Percentiles rank a stretch among this genome's conserved stretches.
Evolutionary conservation across 2,113 vertebrate species (phyloP).

Genomic region (Carassius gibelio): DNA sequence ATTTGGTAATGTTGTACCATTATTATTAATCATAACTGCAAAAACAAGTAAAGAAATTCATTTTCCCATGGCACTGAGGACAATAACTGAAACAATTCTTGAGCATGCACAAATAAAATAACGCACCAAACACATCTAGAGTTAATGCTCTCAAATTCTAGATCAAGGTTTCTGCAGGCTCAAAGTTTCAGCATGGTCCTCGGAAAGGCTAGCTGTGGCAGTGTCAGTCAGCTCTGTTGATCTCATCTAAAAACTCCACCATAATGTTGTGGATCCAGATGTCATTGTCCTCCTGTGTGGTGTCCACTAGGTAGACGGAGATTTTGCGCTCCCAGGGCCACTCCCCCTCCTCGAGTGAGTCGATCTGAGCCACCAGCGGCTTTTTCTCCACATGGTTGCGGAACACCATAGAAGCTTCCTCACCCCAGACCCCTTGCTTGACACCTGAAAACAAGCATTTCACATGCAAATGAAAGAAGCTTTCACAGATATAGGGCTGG

Average conservation of each 20-base stretch:
- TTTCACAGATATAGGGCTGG: not conserved
- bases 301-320: constrained; percentile 89
- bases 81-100: not conserved
- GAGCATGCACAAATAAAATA: not conserved
- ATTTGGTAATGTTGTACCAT: not conserved
- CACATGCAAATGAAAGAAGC: not conserved
- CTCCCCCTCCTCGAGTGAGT: constrained; percentile 75
- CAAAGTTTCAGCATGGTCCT: not conserved
- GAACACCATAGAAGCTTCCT: constrained; percentile 90
- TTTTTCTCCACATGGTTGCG: constrained; percentile 91
- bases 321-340: constrained; percentile 80
- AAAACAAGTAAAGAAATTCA: not conserved
- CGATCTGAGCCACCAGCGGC: constrained; percentile 86
- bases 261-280: constrained; percentile 91
- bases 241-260: constrained; percentile 75
- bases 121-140: not conserved
- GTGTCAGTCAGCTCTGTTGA: constrained; percentile 51
- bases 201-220: not conserved
- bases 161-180: not conserved
- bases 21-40: not conserved
- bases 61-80: not conserved
- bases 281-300: constrained; percentile 79
- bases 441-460: constrained; percentile 76
- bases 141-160: not conserved
- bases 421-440: constrained; percentile 83